Percentiles rank a stretch among this genome's conserved stretches.
phyloP scores from a whole-genome alignment of 1,140 invertebrate genomes.

The Anthonomus grandis region DNA sequence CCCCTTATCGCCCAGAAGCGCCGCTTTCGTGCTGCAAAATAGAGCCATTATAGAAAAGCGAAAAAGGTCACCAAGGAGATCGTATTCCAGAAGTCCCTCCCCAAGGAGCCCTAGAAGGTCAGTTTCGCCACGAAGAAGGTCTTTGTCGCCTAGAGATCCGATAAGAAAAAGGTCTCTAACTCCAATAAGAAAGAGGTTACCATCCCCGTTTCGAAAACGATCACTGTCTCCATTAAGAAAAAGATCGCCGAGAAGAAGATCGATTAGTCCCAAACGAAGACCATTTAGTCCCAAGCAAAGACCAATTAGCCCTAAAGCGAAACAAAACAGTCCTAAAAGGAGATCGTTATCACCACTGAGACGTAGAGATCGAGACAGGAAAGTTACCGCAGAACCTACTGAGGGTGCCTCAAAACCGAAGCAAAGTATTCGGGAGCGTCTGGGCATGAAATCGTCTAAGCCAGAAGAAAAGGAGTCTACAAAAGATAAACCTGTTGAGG shows the following conservation, averaged over 20 bases:
- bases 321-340: conserved; percentile 12
- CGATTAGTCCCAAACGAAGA: conserved; percentile 10
- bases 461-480: conserved; percentile 19
- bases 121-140: conserved; percentile 18
- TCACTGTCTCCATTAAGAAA: conserved; percentile 12
- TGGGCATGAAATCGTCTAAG: conserved; percentile 28
- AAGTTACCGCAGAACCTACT: conserved; percentile 19
- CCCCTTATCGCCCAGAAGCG: conserved; percentile 47
- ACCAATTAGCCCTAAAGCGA: conserved; percentile 6
- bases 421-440: conserved; percentile 26
- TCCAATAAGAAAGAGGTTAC: conserved; percentile 18
- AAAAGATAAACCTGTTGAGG: conserved; percentile 12
- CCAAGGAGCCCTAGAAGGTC: conserved; percentile 27
- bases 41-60: conserved; percentile 45
- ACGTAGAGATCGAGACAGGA: conserved; percentile 20
- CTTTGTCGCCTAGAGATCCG: conserved; percentile 12
- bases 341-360: conserved; percentile 28
- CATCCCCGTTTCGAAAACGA: conserved; percentile 3
- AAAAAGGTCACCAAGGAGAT: conserved; percentile 40
- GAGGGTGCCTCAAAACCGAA: conserved; percentile 24
- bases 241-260: conserved; percentile 16
- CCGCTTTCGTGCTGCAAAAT: conserved; percentile 48
- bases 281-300: not conserved
- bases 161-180: conserved; percentile 28
- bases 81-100: conserved; percentile 40